A percentile compares a stretch with the other conserved stretches of the same genome.
Conservation (phyloP, 1,140 invertebrate genomes). For the Coboldia fuscipes region DNA sequence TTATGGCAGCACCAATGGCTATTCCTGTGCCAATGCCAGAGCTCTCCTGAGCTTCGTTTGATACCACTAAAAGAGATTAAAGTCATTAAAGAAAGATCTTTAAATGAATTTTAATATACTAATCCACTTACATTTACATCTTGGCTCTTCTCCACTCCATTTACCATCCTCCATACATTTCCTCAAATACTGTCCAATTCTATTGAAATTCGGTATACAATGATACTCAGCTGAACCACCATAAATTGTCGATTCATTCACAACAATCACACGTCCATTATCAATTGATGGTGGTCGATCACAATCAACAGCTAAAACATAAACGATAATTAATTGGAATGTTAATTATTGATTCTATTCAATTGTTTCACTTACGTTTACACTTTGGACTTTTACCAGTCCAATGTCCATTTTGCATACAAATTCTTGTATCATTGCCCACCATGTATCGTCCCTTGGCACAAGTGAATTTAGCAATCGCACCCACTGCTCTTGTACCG, state of each 20-base stretch:
- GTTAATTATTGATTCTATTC: neutral
- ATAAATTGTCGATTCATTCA: conserved; percentile 63
- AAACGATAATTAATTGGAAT: conserved; percentile 6
- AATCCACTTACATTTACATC: conserved; percentile 50
- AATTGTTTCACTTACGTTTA: conserved; percentile 51
- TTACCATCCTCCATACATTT: conserved; percentile 61
- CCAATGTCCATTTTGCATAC: conserved; percentile 61
- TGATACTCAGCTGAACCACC: conserved; percentile 69
- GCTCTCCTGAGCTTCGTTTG: conserved; percentile 41
- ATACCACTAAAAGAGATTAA: conserved; percentile 26
- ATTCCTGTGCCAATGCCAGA: conserved; percentile 51
- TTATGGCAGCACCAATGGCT: conserved; percentile 55
- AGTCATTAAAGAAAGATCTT: conserved; percentile 7
- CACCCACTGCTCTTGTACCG: conserved; percentile 29
- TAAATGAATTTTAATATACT: conserved; percentile 5
- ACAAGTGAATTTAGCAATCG: conserved; percentile 59
- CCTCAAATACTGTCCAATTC: conserved; percentile 56
- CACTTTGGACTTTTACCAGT: conserved; percentile 54
- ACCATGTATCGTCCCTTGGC: conserved; percentile 54
- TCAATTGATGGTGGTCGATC: conserved; percentile 52
- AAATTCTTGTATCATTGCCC: conserved; percentile 58
- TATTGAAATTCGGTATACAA: conserved; percentile 64
- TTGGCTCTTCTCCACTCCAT: conserved; percentile 67
- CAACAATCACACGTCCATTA: conserved; percentile 66
- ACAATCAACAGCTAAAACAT: conserved; percentile 54